Base-by-base conservation (phyloP, 1,140 invertebrate species). In the Drosophila sproati region DNA sequence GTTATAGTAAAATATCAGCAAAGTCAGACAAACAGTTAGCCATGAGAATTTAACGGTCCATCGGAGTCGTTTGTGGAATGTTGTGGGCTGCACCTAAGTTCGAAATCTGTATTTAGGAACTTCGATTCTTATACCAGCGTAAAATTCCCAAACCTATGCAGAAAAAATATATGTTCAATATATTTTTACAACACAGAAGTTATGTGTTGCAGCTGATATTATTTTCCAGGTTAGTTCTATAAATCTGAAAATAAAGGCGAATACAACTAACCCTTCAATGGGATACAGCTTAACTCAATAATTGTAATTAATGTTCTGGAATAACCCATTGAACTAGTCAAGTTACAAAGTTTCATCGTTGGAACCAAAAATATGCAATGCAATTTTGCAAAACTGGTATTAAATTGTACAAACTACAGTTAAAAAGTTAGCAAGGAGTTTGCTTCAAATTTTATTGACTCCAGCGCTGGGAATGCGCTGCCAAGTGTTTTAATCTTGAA, bases 401-500 rank as follows among this genome's bases (percentile, higher is more conserved):
- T 68, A 73, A 73, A 69, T 68, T 59, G 71, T 47, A 41, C 41
- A 70, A 83, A 77, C 61, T 85, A 79, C 64, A 61, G 29, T 63
- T 61, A 55, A 6, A 78, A 85, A 85, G 43, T 85, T 81, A 59
- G 51, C 59, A 3, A 29, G 10, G 51, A 51, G 68, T 47, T 75
- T 37, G 73, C 52, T 28, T 47, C 48, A n/a, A 54, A 54, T 77
- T 80, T 74, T 74, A 60, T 45, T 67, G 34, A 34, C 47, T 56
- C 31, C 67, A 57, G 37, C 47, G 45, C 34, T 59, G 57, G 35
- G 47, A 73, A 71, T 66, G 79, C 50, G 68, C 39, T 60, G 12
- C 35, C 39, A 34, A 67, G 68, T 68, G 70, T 80, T 85, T 85
- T 85, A 85, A 85, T 81, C 82, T 67, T 43, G 28, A 77, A 54